These are phyloP conservation scores for Drosophila carrolli DNA, from an alignment of 1,140 invertebrate species.

Conservation along the genomic window DNA sequence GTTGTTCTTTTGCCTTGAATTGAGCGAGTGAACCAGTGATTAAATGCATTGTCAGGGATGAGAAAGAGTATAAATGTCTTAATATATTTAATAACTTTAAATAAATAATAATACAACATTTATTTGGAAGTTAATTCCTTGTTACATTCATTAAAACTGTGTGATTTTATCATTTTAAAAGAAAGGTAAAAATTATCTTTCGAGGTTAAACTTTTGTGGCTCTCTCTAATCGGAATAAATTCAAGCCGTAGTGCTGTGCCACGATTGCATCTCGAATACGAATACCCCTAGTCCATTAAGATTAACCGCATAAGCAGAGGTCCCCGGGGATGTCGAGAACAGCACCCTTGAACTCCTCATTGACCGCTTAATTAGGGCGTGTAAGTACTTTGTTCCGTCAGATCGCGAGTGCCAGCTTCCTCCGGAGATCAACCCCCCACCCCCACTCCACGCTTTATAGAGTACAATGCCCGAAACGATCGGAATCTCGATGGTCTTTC, in stretches of 20 bases:
- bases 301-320: constrained; percentile 41
- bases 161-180: too few species aligned
- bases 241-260: neutral
- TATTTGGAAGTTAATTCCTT: too few species aligned
- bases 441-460: neutral
- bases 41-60: constrained; percentile 48
- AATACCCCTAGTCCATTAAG: constrained; percentile 17
- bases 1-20: constrained; percentile 51
- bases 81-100: neutral
- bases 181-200: neutral
- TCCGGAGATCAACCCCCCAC: neutral
- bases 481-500: constrained; percentile 44
- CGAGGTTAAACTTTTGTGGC: neutral
- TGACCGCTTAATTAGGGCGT: constrained; percentile 75
- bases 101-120: too few species aligned
- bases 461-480: constrained; percentile 59
- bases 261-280: constrained; percentile 21
- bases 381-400: constrained; percentile 68
- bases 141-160: too few species aligned
- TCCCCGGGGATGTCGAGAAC: constrained; percentile 17
- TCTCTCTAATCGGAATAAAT: neutral
- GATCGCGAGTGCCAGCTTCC: constrained; percentile 36
- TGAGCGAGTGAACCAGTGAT: constrained; percentile 61
- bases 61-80: neutral
- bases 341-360: constrained; percentile 68